These are phyloP conservation scores for Macropis europaea DNA, from an alignment of 2,888 invertebrate species.

Conservation along the genomic window DNA sequence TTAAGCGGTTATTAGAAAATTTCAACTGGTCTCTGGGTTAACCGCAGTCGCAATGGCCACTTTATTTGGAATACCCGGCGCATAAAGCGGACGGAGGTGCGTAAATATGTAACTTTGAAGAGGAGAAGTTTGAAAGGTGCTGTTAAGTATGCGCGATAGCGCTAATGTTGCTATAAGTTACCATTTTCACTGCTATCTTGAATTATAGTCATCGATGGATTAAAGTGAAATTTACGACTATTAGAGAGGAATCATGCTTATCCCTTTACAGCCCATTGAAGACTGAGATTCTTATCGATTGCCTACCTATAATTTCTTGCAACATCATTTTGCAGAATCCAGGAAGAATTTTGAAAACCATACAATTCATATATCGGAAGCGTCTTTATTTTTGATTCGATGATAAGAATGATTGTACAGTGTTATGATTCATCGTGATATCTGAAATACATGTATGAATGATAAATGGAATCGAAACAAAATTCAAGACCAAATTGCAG, in stretches of 20 bases:
- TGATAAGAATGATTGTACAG: not conserved
- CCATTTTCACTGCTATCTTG: not conserved
- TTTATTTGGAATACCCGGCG: not conserved
- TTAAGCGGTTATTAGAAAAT: too few species aligned
- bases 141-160: not conserved
- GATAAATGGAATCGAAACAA: conserved; percentile 6
- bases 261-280: too few species aligned
- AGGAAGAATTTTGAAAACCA: too few species aligned
- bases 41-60: too few species aligned
- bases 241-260: too few species aligned
- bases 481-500: conserved; percentile 1
- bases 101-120: not conserved
- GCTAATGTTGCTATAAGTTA: conserved; percentile 1
- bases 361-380: too few species aligned
- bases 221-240: not conserved
- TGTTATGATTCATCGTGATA: not conserved
- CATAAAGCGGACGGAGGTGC: not conserved
- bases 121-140: conserved; percentile 3
- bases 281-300: too few species aligned
- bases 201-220: not conserved
- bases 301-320: too few species aligned
- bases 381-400: not conserved
- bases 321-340: too few species aligned
- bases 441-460: not conserved
- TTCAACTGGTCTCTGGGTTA: too few species aligned